Percentiles rank a stretch among this genome's conserved stretches.
Evolutionary conservation across 2,888 invertebrate species (phyloP).

Genomic region (Conchocele bisecta): DNA sequence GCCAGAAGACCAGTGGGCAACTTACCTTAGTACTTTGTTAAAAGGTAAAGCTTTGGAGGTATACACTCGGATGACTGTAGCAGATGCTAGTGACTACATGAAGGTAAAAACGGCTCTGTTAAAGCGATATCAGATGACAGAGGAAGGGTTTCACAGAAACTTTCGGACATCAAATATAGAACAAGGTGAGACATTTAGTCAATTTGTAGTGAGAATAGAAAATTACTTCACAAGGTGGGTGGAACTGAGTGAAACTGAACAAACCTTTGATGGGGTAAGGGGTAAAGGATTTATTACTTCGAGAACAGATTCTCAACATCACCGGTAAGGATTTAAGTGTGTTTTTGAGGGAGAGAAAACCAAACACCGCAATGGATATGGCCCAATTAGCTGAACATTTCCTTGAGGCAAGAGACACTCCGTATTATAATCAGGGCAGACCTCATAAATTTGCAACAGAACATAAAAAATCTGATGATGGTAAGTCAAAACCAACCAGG

Average conservation of each 20-base stretch:
- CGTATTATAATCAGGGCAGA: too few relatives aligned
- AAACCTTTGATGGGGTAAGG: neutral
- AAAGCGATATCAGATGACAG: slow-evolving; percentile 22
- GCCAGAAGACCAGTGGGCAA: slow-evolving; percentile 4
- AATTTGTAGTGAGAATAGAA: slow-evolving; percentile 22
- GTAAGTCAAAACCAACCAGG: too few relatives aligned
- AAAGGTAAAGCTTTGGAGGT: slow-evolving; percentile 32
- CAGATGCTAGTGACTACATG: slow-evolving; percentile 17
- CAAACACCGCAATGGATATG: neutral
- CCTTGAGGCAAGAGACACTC: too few relatives aligned
- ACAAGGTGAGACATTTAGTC: slow-evolving; percentile 15
- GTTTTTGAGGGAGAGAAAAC: neutral
- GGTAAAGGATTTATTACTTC: neutral
- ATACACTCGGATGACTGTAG: slow-evolving; percentile 7
- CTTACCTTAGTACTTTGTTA: slow-evolving; percentile 16
- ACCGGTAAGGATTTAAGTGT: neutral
- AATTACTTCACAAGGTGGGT: slow-evolving; percentile 30
- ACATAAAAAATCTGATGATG: too few relatives aligned
- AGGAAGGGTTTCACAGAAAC: slow-evolving; percentile 26
- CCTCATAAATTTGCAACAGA: too few relatives aligned
- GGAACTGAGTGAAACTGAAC: neutral
- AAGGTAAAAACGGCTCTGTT: slow-evolving; percentile 15
- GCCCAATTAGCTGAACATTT: neutral
- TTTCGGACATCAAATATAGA: slow-evolving; percentile 27
- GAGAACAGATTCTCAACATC: neutral